Conservation (phyloP, 1,140 invertebrate genomes). For the Brevipalpus yothersi region DNA sequence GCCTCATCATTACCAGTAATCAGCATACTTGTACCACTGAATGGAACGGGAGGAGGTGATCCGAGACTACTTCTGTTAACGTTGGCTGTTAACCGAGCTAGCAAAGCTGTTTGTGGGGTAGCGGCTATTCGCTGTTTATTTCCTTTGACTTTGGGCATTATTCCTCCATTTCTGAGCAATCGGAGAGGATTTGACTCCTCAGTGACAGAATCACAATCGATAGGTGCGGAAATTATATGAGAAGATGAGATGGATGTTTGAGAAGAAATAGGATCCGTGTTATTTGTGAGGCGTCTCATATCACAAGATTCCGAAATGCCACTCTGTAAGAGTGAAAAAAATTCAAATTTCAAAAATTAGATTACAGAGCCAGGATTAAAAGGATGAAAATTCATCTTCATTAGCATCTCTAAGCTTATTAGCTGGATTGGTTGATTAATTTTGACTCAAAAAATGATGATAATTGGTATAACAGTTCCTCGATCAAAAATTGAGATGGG, state of each 20-base stretch:
- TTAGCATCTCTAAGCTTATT: background rate
- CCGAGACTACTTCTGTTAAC: slow-evolving; percentile 6
- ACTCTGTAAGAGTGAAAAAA: no score
- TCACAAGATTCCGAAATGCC: no score
- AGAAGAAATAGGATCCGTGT: no score
- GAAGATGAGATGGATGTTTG: background rate
- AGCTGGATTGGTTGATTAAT: no score
- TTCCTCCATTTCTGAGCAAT: slow-evolving; percentile 37
- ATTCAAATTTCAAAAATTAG: no score
- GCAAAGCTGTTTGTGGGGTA: slow-evolving; percentile 13
- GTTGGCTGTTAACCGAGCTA: slow-evolving; percentile 7
- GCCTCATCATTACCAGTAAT: slow-evolving; percentile 4
- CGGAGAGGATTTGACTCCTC: slow-evolving; percentile 39
- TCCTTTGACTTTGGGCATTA: slow-evolving; percentile 26
- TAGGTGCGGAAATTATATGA: background rate
- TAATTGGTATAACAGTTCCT: no score
- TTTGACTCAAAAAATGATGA: no score
- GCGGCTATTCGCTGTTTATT: slow-evolving; percentile 24
- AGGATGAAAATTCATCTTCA: background rate
- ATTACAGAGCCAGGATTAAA: no score
- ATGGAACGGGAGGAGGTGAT: slow-evolving; percentile 11
- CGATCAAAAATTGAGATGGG: no score
- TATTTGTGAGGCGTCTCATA: no score
- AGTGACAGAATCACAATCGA: slow-evolving; percentile 14
- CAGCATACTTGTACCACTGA: background rate